A percentile compares a stretch with the other conserved stretches of the same genome.
phyloP scores from a whole-genome alignment of 2,797 vertebrate species.

The Amblyopsis hoosieri region DNA sequence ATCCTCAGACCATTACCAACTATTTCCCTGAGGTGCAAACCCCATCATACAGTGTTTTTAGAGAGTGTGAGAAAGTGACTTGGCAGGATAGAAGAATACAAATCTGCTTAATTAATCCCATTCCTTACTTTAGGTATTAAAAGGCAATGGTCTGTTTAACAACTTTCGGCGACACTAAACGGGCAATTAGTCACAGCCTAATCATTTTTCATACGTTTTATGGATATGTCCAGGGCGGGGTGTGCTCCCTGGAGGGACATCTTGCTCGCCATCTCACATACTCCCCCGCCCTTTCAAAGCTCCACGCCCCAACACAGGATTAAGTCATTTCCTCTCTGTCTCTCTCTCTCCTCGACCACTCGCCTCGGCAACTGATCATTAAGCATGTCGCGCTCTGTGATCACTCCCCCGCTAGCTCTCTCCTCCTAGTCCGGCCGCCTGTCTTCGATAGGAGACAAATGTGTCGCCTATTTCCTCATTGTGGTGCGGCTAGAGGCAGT shows the following conservation, averaged over 20 bases:
- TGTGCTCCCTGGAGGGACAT: constrained; percentile 60
- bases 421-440: constrained; percentile 33
- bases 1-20: constrained; percentile 68
- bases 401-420: constrained; percentile 24
- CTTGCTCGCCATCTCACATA: constrained; percentile 50
- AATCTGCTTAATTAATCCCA: constrained; percentile 83
- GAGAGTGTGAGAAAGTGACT: constrained; percentile 66
- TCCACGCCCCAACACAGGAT: constrained; percentile 34
- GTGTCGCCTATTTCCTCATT: constrained; percentile 28
- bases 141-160: constrained; percentile 85
- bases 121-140: constrained; percentile 83
- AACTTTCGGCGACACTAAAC: constrained; percentile 81
- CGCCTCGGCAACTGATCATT: constrained; percentile 39
- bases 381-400: constrained; percentile 32
- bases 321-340: constrained; percentile 42
- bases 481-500: constrained; percentile 19
- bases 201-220: constrained; percentile 84
- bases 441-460: constrained; percentile 33
- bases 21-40: constrained; percentile 67
- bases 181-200: constrained; percentile 84
- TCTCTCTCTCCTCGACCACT: constrained; percentile 28
- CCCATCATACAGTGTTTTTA: constrained; percentile 69
- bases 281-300: constrained; percentile 40
- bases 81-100: constrained; percentile 79
- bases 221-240: constrained; percentile 69